phyloP scores from a whole-genome alignment of 2,888 invertebrate species.

The Amorpha juglandis region DNA sequence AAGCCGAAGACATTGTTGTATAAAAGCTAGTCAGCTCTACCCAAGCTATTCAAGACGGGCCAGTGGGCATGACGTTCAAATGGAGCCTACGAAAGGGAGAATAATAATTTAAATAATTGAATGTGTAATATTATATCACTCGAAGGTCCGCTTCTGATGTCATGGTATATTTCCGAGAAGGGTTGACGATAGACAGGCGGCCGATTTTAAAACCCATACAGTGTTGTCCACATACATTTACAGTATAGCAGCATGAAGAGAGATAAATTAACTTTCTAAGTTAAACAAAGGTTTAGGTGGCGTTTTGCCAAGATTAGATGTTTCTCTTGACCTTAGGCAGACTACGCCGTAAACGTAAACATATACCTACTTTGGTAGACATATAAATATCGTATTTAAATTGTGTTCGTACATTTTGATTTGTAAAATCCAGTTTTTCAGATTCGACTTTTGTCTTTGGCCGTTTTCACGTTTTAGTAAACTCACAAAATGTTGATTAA shows the following conservation, averaged over 20 bases:
- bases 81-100: no score
- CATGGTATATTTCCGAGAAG: background rate
- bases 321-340: conserved; percentile 1
- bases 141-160: background rate
- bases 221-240: background rate
- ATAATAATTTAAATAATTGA: no score
- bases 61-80: no score
- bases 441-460: no score
- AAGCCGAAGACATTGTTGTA: no score
- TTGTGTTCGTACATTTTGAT: background rate
- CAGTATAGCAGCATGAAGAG: background rate
- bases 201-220: background rate
- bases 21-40: no score
- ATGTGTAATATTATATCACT: no score
- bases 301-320: conserved; percentile 10
- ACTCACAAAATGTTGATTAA: no score
- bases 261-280: background rate
- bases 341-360: background rate
- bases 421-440: background rate
- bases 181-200: background rate
- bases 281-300: conserved; percentile 6
- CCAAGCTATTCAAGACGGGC: no score
- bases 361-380: background rate
- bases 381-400: background rate
- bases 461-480: no score